Evolutionary conservation across 2,113 vertebrate genomes (phyloP).

Genomic region (Leucoraja erinaceus): DNA sequence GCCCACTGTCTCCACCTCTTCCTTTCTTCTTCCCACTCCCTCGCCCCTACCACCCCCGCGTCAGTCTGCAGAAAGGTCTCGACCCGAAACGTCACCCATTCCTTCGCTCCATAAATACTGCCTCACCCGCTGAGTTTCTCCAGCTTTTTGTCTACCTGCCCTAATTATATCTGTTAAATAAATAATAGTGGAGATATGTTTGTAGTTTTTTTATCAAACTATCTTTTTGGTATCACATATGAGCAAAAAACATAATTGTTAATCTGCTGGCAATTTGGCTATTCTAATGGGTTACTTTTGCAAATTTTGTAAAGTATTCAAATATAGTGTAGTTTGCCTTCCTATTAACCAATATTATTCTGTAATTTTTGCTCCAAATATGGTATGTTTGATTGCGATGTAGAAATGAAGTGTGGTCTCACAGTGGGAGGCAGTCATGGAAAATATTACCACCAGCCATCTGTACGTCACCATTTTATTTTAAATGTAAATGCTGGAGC

Average conservation of each 20-base stretch:
- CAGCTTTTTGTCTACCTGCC: no score
- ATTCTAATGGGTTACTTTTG: neutral
- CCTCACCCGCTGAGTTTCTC: no score
- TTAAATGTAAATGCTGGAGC: neutral
- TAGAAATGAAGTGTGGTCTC: neutral
- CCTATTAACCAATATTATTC: neutral
- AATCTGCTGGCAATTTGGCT: neutral
- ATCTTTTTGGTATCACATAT: neutral
- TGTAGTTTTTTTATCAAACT: neutral
- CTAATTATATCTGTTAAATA: neutral
- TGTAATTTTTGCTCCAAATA: neutral
- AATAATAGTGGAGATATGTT: neutral
- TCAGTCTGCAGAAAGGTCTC: no score
- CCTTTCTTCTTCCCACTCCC: no score
- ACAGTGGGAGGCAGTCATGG: neutral
- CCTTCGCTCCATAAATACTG: no score
- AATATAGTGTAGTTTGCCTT: neutral
- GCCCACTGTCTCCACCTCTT: no score
- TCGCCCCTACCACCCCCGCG: no score
- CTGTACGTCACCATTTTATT: neutral
- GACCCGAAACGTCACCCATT: no score
- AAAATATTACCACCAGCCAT: neutral
- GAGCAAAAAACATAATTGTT: neutral
- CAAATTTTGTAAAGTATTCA: neutral
- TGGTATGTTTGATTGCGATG: neutral